Base-by-base conservation (phyloP, 2,888 invertebrate species). In the Leucozona laternaria region DNA sequence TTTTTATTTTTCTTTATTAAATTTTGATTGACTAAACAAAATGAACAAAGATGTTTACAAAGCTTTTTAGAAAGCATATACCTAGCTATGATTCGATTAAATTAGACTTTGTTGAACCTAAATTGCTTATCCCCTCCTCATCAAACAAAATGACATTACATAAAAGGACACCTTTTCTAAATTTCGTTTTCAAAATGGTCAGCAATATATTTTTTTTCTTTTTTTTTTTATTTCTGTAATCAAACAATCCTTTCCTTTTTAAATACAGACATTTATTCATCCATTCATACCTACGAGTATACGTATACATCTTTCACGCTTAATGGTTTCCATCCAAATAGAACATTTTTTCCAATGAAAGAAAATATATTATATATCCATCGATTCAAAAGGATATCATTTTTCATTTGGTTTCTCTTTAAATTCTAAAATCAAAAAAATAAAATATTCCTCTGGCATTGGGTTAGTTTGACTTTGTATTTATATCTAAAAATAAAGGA, bases 311-410 rank as follows among this genome's bases (percentile, higher is more conserved):
- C 8, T 17, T 57, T 34, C 17, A 58, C 58, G 37, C 58, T 58
- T 37, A 58, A 37, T 58, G 58, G 37, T 58, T 37, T 37, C 15
- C 8, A 13, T 20, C 11, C 25, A 34, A 34, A 57, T 0, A 17
- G 17, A 2, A 58, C 37, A 57, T 40, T 58, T 37, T 57, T 58
- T 37, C 20, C 58, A 37, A 37, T 58, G 20, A 58, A 22, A 31
- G 0, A 11, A 31, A 31, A 57, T 17, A 31, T 31, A 11, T 20
- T n/a, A 11, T 50, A 11, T 48, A 50, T 22, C 17, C 45, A 20
- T 48, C 11, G 22, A 22, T 50, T 48, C 45, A 15, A 13, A 7
- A 55, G 17, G n/a, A 31, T 17, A 28, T 6, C 17, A 31, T 31
- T 34, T 10, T 57, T 31, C 17, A 17, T 55, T 4, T 25, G 22